Evolutionary conservation across 23 tunicate species (phyloP).

Genomic region (Trididemnum clinides): DNA sequence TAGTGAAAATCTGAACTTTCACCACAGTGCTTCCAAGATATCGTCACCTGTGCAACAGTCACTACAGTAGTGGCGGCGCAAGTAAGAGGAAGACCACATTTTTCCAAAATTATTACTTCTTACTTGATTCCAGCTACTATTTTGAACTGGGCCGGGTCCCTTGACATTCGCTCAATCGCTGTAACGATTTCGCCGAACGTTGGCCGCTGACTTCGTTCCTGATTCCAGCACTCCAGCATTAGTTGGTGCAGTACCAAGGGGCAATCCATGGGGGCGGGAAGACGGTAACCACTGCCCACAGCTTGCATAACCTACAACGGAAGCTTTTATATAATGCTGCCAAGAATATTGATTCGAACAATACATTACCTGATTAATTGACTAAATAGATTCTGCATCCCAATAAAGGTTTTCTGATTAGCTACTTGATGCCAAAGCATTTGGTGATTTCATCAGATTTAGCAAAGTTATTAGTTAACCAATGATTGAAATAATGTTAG

Average conservation of each 20-base stretch:
- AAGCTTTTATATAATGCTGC: not conserved
- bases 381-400: too few species aligned
- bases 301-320: constrained; percentile 84
- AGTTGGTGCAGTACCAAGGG: constrained; percentile 89
- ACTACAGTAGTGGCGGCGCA: not conserved
- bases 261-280: constrained; percentile 98
- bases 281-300: constrained; percentile 90
- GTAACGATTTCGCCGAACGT: constrained; percentile 84
- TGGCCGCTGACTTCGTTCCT: constrained; percentile 82
- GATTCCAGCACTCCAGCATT: constrained; percentile 98
- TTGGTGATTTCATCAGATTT: too few species aligned
- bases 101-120: not conserved
- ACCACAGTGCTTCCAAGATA: not conserved
- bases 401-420: too few species aligned
- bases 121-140: constrained; percentile 32
- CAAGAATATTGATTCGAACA: too few species aligned
- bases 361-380: too few species aligned
- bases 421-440: too few species aligned
- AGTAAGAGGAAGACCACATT: not conserved
- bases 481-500: too few species aligned
- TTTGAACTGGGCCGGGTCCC: constrained; percentile 78
- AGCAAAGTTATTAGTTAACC: too few species aligned
- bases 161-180: constrained; percentile 57
- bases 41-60: not conserved
- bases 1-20: not conserved